Evolutionary conservation across 1,140 invertebrate genomes (phyloP).

Genomic region (Anoplolepis gracilipes): DNA sequence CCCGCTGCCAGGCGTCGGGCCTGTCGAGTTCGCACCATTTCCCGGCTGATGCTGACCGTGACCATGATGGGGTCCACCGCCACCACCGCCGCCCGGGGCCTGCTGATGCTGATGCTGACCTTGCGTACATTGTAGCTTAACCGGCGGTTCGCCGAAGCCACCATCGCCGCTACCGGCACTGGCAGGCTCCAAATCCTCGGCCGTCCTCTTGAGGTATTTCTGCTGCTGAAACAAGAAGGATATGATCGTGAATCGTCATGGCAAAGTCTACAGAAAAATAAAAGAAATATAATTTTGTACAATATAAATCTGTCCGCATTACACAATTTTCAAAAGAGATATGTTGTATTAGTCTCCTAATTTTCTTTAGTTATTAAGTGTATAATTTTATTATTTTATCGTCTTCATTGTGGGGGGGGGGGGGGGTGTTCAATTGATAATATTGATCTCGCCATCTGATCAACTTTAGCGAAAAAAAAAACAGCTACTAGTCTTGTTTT

Average conservation of each 20-base stretch:
- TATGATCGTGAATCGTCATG: background rate
- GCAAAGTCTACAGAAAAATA: background rate
- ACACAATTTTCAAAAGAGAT: background rate
- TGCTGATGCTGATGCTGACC: constrained; percentile 81
- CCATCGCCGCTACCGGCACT: constrained; percentile 84
- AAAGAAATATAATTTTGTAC: background rate
- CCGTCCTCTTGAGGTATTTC: constrained; percentile 91
- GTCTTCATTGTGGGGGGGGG: background rate
- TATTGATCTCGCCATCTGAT: background rate
- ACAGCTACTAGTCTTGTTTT: constrained; percentile 20
- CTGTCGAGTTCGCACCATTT: constrained; percentile 79
- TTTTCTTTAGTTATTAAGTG: background rate
- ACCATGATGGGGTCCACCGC: constrained; percentile 79
- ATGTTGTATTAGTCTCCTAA: background rate
- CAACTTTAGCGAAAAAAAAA: background rate
- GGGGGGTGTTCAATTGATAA: background rate
- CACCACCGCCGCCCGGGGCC: constrained; percentile 61
- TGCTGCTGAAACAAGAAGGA: constrained; percentile 90
- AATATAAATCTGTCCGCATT: background rate
- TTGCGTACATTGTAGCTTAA: constrained; percentile 91
- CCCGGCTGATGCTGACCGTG: constrained; percentile 80
- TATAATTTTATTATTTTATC: background rate
- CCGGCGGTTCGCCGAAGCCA: constrained; percentile 89
- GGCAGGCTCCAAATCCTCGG: constrained; percentile 90
- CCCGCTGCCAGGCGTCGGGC: constrained; percentile 76